These are phyloP conservation scores for Drosophila navojoa DNA, from an alignment of 1,140 invertebrate genomes.

Conservation along the genomic window DNA sequence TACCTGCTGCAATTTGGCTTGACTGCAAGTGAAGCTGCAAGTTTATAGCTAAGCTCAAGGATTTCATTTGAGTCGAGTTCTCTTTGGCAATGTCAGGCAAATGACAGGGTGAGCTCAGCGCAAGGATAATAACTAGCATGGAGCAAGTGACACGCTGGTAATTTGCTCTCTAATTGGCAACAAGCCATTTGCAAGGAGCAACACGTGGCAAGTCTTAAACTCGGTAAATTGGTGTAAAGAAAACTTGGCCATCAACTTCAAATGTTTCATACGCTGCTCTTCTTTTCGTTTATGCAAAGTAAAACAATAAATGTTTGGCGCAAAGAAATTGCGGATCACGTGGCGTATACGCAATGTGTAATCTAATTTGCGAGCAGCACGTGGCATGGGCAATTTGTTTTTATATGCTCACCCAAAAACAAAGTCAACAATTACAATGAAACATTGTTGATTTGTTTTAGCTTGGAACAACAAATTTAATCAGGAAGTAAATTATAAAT, in stretches of 20 bases:
- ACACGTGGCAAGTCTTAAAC: constrained; percentile 13
- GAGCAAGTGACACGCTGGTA: background rate
- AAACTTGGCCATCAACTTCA: too few species aligned
- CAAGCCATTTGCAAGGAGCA: constrained; percentile 19
- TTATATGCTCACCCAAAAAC: too few species aligned
- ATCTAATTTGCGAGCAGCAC: constrained; percentile 69
- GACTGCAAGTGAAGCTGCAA: background rate
- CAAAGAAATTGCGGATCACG: constrained; percentile 31
- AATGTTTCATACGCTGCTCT: background rate
- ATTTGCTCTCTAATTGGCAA: constrained; percentile 30
- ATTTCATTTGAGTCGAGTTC: too few species aligned
- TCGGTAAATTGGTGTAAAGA: constrained; percentile 42
- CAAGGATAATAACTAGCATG: constrained; percentile 3
- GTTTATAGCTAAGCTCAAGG: constrained; percentile 11
- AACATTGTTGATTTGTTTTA: constrained; percentile 23
- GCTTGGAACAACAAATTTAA: constrained; percentile 45
- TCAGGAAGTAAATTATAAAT: constrained; percentile 50
- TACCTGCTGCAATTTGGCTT: constrained; percentile 12
- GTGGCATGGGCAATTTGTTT: constrained; percentile 39
- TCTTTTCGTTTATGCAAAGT: too few species aligned
- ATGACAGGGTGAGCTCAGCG: background rate
- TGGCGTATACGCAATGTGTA: constrained; percentile 53
- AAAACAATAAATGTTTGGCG: constrained; percentile 30
- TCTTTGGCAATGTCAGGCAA: background rate
- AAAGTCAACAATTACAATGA: too few species aligned